phyloP scores from a whole-genome alignment of 2,797 vertebrate genomes.

The Myripristis murdjan region DNA sequence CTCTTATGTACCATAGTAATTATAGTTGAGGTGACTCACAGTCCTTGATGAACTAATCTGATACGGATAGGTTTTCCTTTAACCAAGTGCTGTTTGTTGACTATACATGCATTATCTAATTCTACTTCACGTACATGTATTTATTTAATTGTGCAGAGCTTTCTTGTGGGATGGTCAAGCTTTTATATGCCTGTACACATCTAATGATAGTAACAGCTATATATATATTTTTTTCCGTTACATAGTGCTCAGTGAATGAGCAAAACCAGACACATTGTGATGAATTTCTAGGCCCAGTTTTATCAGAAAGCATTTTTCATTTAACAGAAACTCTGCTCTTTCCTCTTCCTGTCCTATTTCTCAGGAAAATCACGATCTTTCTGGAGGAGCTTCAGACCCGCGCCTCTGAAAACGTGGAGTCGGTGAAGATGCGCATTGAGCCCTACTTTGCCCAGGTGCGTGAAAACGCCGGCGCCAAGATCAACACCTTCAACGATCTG shows the following conservation, averaged over 20 bases:
- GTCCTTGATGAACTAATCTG: too few relatives aligned
- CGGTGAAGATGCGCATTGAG: conserved; percentile 65
- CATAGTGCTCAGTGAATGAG: neutral
- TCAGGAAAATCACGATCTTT: conserved; percentile 76
- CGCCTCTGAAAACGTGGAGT: conserved; percentile 65
- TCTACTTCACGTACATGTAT: too few relatives aligned
- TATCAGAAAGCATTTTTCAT: neutral
- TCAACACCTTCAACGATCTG: conserved; percentile 71
- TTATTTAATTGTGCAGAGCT: neutral
- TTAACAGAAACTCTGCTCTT: neutral
- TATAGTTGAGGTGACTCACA: too few relatives aligned
- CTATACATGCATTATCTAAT: neutral
- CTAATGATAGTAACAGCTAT: neutral
- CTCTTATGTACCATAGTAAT: neutral
- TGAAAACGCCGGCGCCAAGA: conserved; percentile 76
- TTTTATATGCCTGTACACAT: neutral
- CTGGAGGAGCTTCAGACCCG: conserved; percentile 63
- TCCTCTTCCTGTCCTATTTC: neutral
- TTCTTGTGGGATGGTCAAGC: neutral
- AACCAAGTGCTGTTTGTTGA: too few relatives aligned
- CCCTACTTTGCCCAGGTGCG: conserved; percentile 77
- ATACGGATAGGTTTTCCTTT: too few relatives aligned
- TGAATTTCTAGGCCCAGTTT: neutral
- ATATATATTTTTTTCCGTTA: neutral
- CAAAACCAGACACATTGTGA: neutral